phyloP scores from a whole-genome alignment of 2,797 vertebrate genomes.

The Falco berigora region DNA sequence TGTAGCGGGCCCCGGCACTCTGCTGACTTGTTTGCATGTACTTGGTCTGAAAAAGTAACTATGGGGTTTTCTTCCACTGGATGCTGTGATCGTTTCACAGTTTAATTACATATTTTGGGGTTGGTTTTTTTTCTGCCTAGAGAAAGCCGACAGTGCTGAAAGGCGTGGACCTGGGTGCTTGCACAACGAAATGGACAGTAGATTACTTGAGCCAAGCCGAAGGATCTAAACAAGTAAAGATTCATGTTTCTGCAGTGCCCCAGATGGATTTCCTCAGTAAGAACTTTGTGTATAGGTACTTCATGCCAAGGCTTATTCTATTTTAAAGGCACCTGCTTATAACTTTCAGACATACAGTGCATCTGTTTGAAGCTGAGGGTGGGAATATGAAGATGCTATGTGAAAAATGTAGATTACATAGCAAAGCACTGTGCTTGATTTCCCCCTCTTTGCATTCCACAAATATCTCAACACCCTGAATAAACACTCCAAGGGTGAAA shows the following conservation, averaged over 20 bases:
- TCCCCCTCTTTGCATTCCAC: not conserved
- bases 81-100: not conserved
- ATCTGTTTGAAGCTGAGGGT: not conserved
- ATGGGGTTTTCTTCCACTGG: not conserved
- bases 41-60: not conserved
- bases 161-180: constrained; percentile 80
- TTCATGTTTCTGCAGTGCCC: constrained; percentile 84
- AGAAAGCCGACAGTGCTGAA: constrained; percentile 85
- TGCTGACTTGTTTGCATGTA: not conserved
- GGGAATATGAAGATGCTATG: not conserved
- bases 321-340: not conserved
- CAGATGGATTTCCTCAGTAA: constrained; percentile 95
- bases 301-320: constrained; percentile 36
- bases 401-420: not conserved
- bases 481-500: not conserved
- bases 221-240: constrained; percentile 81
- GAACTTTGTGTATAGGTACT: constrained; percentile 94
- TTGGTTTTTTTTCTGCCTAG: constrained; percentile 55
- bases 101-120: not conserved
- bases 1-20: not conserved
- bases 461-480: not conserved
- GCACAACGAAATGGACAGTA: constrained; percentile 83
- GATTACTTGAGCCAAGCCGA: constrained; percentile 80
- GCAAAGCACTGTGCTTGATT: not conserved
- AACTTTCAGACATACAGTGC: not conserved